These are phyloP conservation scores for Lutjanus erythropterus DNA, from an alignment of 2,113 vertebrate genomes.

Conservation along the genomic window DNA sequence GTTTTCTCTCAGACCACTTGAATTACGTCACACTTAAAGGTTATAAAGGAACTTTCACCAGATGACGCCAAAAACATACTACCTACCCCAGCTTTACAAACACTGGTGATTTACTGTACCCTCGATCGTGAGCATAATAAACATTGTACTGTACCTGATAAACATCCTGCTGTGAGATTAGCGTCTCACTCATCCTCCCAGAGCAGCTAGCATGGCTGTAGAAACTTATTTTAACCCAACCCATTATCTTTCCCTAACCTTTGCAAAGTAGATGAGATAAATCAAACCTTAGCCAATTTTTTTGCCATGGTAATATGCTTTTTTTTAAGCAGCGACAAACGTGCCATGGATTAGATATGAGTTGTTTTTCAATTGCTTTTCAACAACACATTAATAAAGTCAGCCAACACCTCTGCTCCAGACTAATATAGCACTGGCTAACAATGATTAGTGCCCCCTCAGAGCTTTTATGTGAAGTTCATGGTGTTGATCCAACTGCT, in stretches of 20 bases:
- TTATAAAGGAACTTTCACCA: no score
- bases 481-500: slow-evolving; percentile 59
- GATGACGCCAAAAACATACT: no score
- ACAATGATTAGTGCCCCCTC: slow-evolving; percentile 41
- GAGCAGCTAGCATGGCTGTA: background rate
- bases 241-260: background rate
- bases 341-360: slow-evolving; percentile 11
- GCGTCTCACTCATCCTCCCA: background rate
- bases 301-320: background rate
- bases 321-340: background rate
- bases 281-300: no score
- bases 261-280: background rate
- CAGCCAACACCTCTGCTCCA: slow-evolving; percentile 45
- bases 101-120: no score
- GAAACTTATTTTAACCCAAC: background rate
- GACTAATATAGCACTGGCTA: slow-evolving; percentile 47
- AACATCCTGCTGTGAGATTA: background rate
- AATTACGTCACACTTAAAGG: no score
- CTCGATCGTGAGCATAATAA: background rate
- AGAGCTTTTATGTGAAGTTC: slow-evolving; percentile 62
- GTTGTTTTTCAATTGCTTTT: slow-evolving; percentile 23
- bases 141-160: no score
- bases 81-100: no score
- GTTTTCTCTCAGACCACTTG: no score
- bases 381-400: slow-evolving; percentile 39